Evolutionary conservation across 2,113 vertebrate species (phyloP).

Genomic region (Calonectris borealis): DNA sequence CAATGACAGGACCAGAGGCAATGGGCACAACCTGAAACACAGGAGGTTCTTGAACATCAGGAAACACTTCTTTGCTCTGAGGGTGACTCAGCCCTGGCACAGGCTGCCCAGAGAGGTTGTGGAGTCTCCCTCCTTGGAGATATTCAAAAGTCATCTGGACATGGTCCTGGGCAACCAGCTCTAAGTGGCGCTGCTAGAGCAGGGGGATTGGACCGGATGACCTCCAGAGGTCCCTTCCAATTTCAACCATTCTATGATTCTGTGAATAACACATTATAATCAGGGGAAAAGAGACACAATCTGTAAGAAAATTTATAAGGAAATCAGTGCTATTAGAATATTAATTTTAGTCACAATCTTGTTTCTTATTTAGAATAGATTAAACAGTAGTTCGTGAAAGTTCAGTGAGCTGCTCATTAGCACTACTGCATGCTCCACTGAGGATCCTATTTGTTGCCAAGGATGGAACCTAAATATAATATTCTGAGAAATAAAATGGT

Average conservation of each 20-base stretch:
- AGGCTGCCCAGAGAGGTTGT: neutral
- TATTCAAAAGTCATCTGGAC: neutral
- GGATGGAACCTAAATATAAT: neutral
- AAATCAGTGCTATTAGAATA: neutral
- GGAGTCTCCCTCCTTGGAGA: neutral
- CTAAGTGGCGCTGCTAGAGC: neutral
- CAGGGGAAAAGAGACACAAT: neutral
- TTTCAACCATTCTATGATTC: neutral
- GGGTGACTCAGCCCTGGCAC: accelerated
- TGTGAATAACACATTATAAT: neutral
- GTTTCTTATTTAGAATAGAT: neutral
- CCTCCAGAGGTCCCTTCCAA: neutral
- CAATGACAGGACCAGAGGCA: neutral
- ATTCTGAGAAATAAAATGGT: neutral
- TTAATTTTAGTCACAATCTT: neutral
- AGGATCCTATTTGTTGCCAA: neutral
- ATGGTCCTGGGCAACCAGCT: neutral
- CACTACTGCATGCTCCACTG: neutral
- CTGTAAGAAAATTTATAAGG: neutral
- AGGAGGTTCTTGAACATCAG: neutral
- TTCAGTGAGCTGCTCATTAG: neutral
- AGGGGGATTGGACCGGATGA: neutral
- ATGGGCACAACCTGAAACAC: neutral
- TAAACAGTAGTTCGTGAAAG: neutral
- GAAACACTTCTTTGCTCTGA: neutral